Percentiles rank a stretch among this genome's conserved stretches.
Conservation (phyloP, 2,888 invertebrate genomes). For the Arge pagana region DNA sequence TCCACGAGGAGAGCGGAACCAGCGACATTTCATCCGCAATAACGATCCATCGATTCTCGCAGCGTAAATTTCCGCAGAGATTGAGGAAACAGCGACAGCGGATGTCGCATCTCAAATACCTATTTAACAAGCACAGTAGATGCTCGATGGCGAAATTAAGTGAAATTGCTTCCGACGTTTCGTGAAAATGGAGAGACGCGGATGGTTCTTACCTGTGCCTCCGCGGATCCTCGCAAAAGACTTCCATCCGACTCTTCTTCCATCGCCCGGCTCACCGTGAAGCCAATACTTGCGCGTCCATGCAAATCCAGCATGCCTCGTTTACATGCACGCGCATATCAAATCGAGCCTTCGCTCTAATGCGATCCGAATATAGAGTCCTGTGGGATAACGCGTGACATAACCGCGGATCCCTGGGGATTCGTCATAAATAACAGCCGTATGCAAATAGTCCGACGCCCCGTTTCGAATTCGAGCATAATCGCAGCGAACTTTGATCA, state of each 20-base stretch:
- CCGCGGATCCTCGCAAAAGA: too few species aligned
- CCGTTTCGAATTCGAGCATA: constrained; percentile 40
- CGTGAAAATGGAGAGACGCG: too few species aligned
- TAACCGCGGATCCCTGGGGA: constrained; percentile 37
- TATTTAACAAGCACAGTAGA: too few species aligned
- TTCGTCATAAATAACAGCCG: constrained; percentile 53
- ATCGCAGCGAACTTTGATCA: constrained; percentile 1
- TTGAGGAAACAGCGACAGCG: too few species aligned
- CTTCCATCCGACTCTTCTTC: too few species aligned
- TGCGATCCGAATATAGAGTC: constrained; percentile 56
- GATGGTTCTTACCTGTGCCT: too few species aligned
- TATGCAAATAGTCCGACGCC: constrained; percentile 56
- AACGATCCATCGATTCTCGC: background rate
- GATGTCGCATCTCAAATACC: too few species aligned
- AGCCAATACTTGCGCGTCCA: too few species aligned
- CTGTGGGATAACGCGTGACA: constrained; percentile 48
- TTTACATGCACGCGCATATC: constrained; percentile 22
- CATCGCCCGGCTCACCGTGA: too few species aligned
- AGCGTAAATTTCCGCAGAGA: constrained; percentile 5
- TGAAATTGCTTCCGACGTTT: too few species aligned
- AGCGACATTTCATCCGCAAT: background rate
- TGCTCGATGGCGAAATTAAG: too few species aligned
- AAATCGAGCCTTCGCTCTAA: constrained; percentile 44
- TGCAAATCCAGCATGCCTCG: too few species aligned
- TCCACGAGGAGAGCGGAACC: background rate